Percentiles rank a stretch among this genome's conserved stretches.
phyloP scores from a whole-genome alignment of 2,113 vertebrate species.

The Struthidea cinerea region DNA sequence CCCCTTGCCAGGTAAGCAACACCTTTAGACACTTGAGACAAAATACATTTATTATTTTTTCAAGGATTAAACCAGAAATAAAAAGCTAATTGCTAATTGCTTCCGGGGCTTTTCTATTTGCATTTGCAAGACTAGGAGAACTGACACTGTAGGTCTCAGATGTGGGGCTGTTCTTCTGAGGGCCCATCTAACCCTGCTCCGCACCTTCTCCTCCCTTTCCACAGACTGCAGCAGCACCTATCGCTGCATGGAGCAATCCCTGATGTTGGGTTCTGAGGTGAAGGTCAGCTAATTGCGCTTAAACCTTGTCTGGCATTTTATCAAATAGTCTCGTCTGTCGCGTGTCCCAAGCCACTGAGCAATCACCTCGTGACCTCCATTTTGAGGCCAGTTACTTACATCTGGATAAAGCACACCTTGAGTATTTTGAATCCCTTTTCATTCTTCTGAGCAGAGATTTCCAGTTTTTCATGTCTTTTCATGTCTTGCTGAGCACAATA shows the following conservation, averaged over 20 bases:
- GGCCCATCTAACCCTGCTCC: neutral
- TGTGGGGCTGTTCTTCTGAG: neutral
- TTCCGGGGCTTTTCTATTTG: neutral
- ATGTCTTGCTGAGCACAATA: neutral
- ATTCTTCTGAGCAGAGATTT: neutral
- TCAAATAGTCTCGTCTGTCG: neutral
- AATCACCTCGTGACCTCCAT: accelerated
- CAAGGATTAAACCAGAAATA: neutral
- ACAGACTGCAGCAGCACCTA: neutral
- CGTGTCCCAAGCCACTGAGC: neutral
- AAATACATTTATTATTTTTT: neutral
- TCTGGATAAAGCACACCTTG: accelerated
- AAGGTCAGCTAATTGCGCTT: neutral
- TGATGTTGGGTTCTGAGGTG: accelerated
- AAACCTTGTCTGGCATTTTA: neutral
- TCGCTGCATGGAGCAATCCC: neutral
- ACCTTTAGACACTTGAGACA: neutral
- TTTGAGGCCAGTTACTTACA: neutral
- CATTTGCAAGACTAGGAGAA: neutral
- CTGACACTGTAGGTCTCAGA: neutral
- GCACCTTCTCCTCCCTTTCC: accelerated
- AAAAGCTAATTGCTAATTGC: neutral
- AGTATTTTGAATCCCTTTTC: accelerated
- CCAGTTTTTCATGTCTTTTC: neutral
- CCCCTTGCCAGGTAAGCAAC: neutral